These are phyloP conservation scores for Myiozetetes cayanensis DNA, from an alignment of 2,113 vertebrate species.

Conservation along the genomic window DNA sequence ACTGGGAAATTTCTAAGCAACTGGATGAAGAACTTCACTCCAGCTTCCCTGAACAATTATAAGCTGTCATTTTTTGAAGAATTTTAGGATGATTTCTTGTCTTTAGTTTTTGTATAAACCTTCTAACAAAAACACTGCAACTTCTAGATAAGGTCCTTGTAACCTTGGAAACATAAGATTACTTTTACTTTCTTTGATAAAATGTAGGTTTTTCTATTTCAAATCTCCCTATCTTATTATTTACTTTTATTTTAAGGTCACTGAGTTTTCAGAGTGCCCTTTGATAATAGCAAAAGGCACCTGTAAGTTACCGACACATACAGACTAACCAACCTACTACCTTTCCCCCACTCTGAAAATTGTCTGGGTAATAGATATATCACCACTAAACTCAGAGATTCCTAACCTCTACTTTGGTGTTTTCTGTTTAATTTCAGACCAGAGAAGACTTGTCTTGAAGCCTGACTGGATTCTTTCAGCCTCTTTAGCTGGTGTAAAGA, in stretches of 20 bases:
- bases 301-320: rapidly evolving
- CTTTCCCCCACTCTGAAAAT: neutral
- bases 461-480: neutral
- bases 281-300: neutral
- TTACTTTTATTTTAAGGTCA: neutral
- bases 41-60: neutral
- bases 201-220: neutral
- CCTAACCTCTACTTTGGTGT: neutral
- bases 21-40: neutral
- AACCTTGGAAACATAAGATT: neutral
- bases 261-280: neutral
- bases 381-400: neutral
- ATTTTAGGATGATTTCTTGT: neutral
- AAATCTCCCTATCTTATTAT: neutral
- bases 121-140: neutral
- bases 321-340: neutral
- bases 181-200: neutral
- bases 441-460: neutral
- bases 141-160: neutral
- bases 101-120: neutral
- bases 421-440: neutral
- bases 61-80: neutral
- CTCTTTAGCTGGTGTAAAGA: neutral
- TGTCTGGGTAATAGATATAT: neutral
- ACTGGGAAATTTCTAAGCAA: neutral